Conservation (phyloP, 2,797 vertebrate genomes). For the Lithobates pipiens region DNA sequence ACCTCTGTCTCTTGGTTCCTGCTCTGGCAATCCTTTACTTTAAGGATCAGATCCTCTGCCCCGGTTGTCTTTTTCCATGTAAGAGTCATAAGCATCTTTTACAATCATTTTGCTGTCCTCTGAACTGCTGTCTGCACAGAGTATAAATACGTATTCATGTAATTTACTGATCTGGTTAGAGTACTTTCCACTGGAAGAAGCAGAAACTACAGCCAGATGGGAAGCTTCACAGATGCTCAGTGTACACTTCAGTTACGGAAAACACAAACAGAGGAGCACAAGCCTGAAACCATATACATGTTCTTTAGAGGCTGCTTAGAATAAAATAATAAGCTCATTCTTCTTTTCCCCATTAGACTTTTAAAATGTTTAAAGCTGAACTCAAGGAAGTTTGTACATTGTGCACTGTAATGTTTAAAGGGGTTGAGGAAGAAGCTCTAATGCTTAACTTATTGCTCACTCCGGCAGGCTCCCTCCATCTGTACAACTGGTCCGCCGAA, state of each 20-base stretch:
- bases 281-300: background rate
- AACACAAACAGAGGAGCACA: background rate
- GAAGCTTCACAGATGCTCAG: background rate
- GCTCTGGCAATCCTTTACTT: background rate
- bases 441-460: too few relatives aligned
- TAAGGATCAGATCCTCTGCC: background rate
- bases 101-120: background rate
- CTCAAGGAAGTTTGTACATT: too few relatives aligned
- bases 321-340: background rate
- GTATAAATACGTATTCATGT: background rate
- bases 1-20: background rate
- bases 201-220: constrained; percentile 13
- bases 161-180: background rate
- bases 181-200: background rate
- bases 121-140: background rate
- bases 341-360: background rate
- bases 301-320: background rate
- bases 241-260: constrained; percentile 9
- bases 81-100: background rate
- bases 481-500: too few relatives aligned
- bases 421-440: too few relatives aligned
- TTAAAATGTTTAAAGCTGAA: too few relatives aligned
- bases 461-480: too few relatives aligned
- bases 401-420: too few relatives aligned
- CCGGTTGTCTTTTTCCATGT: background rate